A percentile compares a stretch with the other conserved stretches of the same genome.
phyloP scores from a whole-genome alignment of 1,140 invertebrate species.

The Drosophila grimshawi region DNA sequence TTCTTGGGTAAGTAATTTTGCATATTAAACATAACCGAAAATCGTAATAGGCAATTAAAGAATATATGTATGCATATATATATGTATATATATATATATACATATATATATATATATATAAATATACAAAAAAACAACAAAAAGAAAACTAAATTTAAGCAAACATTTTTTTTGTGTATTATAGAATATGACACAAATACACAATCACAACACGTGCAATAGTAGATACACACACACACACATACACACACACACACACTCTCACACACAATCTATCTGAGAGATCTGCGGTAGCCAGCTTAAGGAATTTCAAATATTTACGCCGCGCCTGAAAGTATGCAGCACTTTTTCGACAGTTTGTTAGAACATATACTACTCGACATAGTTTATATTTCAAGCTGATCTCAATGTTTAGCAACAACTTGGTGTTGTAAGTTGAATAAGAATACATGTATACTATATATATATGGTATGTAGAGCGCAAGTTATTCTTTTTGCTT shows the following conservation, averaged over 20 bases:
- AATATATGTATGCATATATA: conserved; percentile 3
- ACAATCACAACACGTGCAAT: conserved; percentile 22
- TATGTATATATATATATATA: conserved; percentile 3
- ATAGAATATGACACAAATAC: conserved; percentile 42
- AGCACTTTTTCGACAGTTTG: not conserved
- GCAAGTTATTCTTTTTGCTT: not conserved
- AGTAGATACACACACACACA: conserved; percentile 31
- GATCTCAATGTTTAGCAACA: not conserved
- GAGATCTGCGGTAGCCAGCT: conserved; percentile 33
- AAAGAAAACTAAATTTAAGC: conserved; percentile 23
- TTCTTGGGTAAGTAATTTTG: conserved; percentile 29
- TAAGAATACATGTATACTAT: not conserved
- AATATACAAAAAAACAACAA: conserved; percentile 27
- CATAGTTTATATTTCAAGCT: conserved; percentile 1
- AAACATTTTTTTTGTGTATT: conserved; percentile 58
- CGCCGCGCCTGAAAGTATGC: conserved; percentile 6
- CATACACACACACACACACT: conserved; percentile 27
- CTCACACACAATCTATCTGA: conserved; percentile 26
- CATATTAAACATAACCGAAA: conserved; percentile 50
- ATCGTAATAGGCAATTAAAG: conserved; percentile 57
- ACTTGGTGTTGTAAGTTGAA: not conserved
- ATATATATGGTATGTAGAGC: not conserved
- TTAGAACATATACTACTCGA: not conserved
- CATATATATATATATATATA: conserved; percentile 15
- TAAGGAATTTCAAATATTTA: not conserved